A percentile compares a stretch with the other conserved stretches of the same genome.
phyloP scores from a whole-genome alignment of 2,113 vertebrate genomes.

The Dicaeum eximium region DNA sequence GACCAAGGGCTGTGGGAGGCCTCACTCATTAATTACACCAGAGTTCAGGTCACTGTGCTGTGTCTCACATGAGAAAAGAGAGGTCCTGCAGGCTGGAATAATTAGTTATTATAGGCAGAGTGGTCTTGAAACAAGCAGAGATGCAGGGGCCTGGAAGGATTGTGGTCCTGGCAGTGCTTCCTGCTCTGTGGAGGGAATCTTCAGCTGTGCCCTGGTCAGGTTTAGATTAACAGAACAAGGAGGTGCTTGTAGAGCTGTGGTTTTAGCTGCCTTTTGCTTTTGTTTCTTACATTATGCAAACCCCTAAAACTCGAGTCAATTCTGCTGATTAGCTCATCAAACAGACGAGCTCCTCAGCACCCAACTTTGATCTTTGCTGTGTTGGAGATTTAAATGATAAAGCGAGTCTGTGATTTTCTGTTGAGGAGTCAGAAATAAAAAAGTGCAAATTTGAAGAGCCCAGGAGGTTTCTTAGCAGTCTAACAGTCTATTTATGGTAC shows the following conservation, averaged over 20 bases:
- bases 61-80: neutral
- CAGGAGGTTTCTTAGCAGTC: neutral
- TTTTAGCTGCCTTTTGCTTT: neutral
- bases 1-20: neutral
- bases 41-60: neutral
- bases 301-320: neutral
- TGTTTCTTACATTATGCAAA: neutral
- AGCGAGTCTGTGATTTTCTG: neutral
- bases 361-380: neutral
- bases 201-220: neutral
- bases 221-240: neutral
- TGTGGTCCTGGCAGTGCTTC: neutral
- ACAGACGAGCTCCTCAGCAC: neutral
- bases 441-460: neutral
- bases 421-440: conserved; percentile 5
- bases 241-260: neutral
- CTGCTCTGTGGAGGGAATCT: neutral
- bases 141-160: neutral
- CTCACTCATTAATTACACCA: neutral
- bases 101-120: neutral
- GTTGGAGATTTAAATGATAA: conserved; percentile 2
- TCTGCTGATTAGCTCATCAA: neutral
- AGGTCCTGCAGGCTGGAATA: neutral
- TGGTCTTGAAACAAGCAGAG: neutral
- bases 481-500: neutral